Evolutionary conservation across 2,888 invertebrate genomes (phyloP).

Genomic region (Andrena camellia): DNA sequence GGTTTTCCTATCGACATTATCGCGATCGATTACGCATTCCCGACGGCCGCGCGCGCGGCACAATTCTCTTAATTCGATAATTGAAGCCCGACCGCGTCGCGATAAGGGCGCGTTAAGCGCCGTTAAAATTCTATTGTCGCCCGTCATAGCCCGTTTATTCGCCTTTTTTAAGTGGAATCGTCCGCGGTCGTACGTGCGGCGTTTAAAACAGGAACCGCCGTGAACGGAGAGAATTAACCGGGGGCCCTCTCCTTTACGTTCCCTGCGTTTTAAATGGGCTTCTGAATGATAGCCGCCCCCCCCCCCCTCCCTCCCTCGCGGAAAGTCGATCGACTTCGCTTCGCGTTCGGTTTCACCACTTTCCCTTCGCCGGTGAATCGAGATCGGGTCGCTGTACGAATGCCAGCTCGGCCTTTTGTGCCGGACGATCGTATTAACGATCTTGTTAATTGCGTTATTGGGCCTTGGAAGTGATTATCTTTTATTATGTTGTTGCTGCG

Average conservation of each 20-base stretch:
- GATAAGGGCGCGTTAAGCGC: not conserved
- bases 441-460: conserved; percentile 1
- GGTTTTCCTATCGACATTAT: not conserved
- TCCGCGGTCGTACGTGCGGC: not conserved
- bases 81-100: not conserved
- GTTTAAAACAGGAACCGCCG: conserved; percentile 18
- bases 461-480: not conserved
- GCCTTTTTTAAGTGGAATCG: conserved; percentile 24
- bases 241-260: conserved; percentile 50
- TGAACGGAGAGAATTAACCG: conserved; percentile 42
- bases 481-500: conserved; percentile 2
- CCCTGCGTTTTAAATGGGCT: conserved; percentile 54
- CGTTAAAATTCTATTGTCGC: conserved; percentile 43
- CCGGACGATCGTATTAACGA: conserved; percentile 8
- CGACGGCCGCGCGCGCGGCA: not conserved
- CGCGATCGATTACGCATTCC: not conserved
- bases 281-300: conserved; percentile 26
- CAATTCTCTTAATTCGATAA: conserved; percentile 13
- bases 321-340: conserved; percentile 61
- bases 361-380: conserved; percentile 63
- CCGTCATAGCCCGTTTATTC: conserved; percentile 11
- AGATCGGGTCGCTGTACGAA: conserved; percentile 46
- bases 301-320: conserved; percentile 6
- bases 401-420: conserved; percentile 9
- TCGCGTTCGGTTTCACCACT: conserved; percentile 70